A percentile compares a stretch with the other conserved stretches of the same genome.
Evolutionary conservation across 2,888 invertebrate species (phyloP).

Genomic region (Microctonus brassicae): DNA sequence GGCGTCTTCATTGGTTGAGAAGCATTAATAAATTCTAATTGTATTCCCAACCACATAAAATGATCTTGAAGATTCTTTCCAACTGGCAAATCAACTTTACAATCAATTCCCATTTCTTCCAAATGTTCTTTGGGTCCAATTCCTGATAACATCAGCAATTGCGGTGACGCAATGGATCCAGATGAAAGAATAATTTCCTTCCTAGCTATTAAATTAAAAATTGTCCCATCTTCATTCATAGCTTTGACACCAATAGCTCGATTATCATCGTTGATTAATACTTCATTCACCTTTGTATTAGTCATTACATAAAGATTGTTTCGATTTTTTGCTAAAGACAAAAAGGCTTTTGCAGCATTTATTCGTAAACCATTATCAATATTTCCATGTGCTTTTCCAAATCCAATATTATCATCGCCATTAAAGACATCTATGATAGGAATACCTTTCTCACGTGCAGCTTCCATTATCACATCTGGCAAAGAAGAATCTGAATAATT

Average conservation of each 20-base stretch:
- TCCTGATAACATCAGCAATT: slow-evolving; percentile 79
- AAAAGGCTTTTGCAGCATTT: slow-evolving; percentile 69
- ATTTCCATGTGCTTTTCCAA: slow-evolving; percentile 70
- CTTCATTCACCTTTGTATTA: slow-evolving; percentile 72
- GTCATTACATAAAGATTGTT: slow-evolving; percentile 75
- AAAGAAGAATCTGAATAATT: slow-evolving; percentile 61
- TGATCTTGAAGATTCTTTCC: slow-evolving; percentile 75
- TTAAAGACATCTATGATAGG: slow-evolving; percentile 66
- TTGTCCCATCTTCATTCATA: slow-evolving; percentile 59
- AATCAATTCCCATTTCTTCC: slow-evolving; percentile 67
- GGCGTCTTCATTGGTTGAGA: slow-evolving; percentile 25
- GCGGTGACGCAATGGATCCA: slow-evolving; percentile 78
- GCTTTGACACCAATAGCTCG: slow-evolving; percentile 69
- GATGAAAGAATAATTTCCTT: slow-evolving; percentile 78
- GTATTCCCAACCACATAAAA: slow-evolving; percentile 57
- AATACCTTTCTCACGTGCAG: slow-evolving; percentile 70
- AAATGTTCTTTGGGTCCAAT: slow-evolving; percentile 73
- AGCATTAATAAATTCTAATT: slow-evolving; percentile 46
- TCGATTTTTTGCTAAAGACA: slow-evolving; percentile 70
- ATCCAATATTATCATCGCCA: slow-evolving; percentile 70
- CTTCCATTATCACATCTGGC: slow-evolving; percentile 67
- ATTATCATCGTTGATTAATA: slow-evolving; percentile 70
- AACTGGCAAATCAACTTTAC: slow-evolving; percentile 71
- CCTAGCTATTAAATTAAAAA: slow-evolving; percentile 65
- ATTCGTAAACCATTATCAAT: slow-evolving; percentile 66